Conservation (phyloP, 2,113 vertebrate genomes). For the Cepphus grylle region DNA sequence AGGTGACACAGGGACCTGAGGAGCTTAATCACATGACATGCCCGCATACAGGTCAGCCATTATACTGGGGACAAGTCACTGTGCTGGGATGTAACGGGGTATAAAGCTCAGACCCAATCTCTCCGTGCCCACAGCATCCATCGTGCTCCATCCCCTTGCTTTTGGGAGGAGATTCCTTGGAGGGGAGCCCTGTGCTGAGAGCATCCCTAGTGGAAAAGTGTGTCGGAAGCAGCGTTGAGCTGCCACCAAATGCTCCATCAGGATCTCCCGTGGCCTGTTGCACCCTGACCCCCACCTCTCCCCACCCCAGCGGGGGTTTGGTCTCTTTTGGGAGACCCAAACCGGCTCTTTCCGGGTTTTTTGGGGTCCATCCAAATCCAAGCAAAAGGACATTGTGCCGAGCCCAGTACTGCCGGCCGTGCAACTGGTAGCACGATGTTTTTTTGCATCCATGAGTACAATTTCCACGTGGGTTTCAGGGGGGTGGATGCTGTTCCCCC, state of each 20-base stretch:
- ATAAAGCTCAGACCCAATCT: background rate
- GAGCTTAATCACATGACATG: background rate
- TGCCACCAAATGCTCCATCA: background rate
- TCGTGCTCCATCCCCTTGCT: background rate
- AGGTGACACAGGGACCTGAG: background rate
- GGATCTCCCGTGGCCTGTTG: background rate
- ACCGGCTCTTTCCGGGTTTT: background rate
- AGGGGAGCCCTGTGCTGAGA: rapidly evolving
- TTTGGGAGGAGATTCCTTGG: background rate
- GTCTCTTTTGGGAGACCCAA: background rate
- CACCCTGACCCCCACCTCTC: background rate
- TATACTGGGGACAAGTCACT: background rate
- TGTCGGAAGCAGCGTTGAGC: background rate
- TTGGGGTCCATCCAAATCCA: background rate
- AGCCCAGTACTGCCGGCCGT: background rate
- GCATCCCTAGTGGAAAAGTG: background rate
- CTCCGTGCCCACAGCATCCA: background rate
- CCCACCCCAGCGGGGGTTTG: rapidly evolving
- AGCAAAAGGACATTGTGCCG: background rate
- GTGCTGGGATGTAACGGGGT: background rate
- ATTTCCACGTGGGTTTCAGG: background rate
- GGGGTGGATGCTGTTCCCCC: background rate
- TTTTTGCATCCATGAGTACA: background rate
- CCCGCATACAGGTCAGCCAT: background rate
- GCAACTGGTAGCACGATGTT: rapidly evolving